phyloP scores from a whole-genome alignment of 2,888 invertebrate genomes.

The Idaea biselata region DNA sequence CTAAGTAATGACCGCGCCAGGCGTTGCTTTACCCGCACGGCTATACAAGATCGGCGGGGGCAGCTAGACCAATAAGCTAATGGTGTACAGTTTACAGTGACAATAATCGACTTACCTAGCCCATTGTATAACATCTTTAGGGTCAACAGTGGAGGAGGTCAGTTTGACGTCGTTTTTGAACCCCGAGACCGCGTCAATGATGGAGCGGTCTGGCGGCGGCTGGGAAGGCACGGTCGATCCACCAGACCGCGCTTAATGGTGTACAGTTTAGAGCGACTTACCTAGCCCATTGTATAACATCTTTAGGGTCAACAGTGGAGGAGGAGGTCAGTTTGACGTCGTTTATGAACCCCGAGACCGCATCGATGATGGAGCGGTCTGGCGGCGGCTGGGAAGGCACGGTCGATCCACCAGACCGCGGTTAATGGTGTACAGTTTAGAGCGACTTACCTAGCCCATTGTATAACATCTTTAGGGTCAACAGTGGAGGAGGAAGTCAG shows the following conservation, averaged over 20 bases:
- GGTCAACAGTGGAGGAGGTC: slow-evolving; percentile 80
- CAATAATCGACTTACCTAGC: slow-evolving; percentile 85
- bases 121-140: slow-evolving; percentile 85
- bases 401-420: slow-evolving; percentile 84
- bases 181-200: slow-evolving; percentile 97
- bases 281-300: slow-evolving; percentile 87
- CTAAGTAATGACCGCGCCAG: too few species aligned
- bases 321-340: slow-evolving; percentile 89
- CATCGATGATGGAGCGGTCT: slow-evolving; percentile 96
- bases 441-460: slow-evolving; percentile 86
- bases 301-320: slow-evolving; percentile 81
- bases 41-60: too few species aligned
- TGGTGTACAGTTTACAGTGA: too few species aligned
- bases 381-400: slow-evolving; percentile 93
- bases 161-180: slow-evolving; percentile 96
- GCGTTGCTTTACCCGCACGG: too few species aligned
- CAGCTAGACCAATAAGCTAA: too few species aligned
- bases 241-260: slow-evolving; percentile 72
- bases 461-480: slow-evolving; percentile 82
- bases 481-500: slow-evolving; percentile 80
- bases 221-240: slow-evolving; percentile 92
- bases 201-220: slow-evolving; percentile 93
- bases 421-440: slow-evolving; percentile 39
- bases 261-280: slow-evolving; percentile 46
- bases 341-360: slow-evolving; percentile 97